Evolutionary conservation across 2,888 invertebrate genomes (phyloP), one percentile per base, ranked within the genome.

Genomic region (Erannis defoliaria): DNA sequence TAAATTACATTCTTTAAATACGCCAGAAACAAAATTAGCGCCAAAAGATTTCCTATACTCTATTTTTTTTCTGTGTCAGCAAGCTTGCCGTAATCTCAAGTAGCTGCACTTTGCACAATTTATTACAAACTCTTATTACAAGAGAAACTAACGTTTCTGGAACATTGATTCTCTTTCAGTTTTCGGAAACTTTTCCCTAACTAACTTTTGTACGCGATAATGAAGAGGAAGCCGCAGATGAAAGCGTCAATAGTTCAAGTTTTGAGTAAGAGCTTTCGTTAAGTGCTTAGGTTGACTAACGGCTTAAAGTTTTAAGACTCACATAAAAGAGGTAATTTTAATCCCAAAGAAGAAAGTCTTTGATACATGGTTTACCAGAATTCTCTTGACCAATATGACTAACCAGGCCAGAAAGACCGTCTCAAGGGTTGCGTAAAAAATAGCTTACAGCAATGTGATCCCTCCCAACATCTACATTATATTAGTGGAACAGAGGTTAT

Each of bases 111-210:
- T 66, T 57, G 40, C 35, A 48, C 26, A 58, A 66, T 72, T 64
- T 58, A 51, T 66, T 58, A 51, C 61, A n/a, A 29, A 38, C 49
- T 43, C 59, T 62, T 62, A 61, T 62, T 59, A 48, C 55, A 38
- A 19, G 38, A 43, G 10, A 14, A 46, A 43, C 57, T 48, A 59
- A 55, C 49, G 18, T 49, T 55, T 53, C 56, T 43, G 18, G 43
- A 49, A 63, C 68, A 72, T 69, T 72, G 71, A 74, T 72, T 75
- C 70, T 55, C 61, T 67, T 54, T 46, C 59, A 53, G 37, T 54
- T 55, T 50, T 64, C 46, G 62, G 29, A 57, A 68, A 73, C 62
- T 61, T 63, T 48, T 21, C 51, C 50, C 40, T 59, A 66, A 67
- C 64, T 55, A 61, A 66, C 62, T 48, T 48, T 48, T 14, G 21